These are phyloP conservation scores for Ophioninae sp. DNA, from an alignment of 2,888 invertebrate genomes.

Conservation along the genomic window DNA sequence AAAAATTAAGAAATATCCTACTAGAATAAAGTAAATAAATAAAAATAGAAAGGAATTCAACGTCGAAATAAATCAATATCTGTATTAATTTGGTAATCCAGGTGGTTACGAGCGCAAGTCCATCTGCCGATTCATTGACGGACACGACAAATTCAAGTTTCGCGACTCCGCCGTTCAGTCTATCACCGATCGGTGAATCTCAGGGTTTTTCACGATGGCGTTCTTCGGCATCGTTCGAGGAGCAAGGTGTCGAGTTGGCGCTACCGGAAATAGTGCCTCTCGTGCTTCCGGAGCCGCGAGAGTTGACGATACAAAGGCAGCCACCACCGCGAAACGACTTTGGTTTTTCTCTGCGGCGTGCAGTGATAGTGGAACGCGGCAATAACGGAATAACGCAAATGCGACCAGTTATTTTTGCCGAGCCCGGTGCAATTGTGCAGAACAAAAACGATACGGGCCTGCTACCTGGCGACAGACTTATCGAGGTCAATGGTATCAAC, in stretches of 20 bases:
- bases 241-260: constrained; percentile 85
- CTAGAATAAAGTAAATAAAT: too few species aligned
- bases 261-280: constrained; percentile 87
- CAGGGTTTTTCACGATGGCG: constrained; percentile 92
- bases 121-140: constrained; percentile 92
- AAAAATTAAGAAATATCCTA: too few species aligned
- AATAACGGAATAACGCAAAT: constrained; percentile 82
- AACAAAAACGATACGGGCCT: constrained; percentile 89
- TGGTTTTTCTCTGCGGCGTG: constrained; percentile 95
- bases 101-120: constrained; percentile 90
- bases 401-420: constrained; percentile 93
- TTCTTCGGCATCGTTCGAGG: constrained; percentile 89
- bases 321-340: constrained; percentile 94
- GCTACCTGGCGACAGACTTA: constrained; percentile 95
- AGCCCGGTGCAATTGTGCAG: constrained; percentile 90
- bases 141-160: constrained; percentile 94
- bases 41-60: too few species aligned
- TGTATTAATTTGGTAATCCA: constrained; percentile 67
- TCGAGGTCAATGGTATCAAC: constrained; percentile 94
- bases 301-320: constrained; percentile 89
- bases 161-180: constrained; percentile 92
- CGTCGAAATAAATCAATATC: too few species aligned
- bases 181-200: constrained; percentile 92
- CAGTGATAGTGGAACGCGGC: constrained; percentile 89
- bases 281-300: constrained; percentile 87